Conservation (phyloP, 2,113 vertebrate genomes). For the Arenaria interpres region DNA sequence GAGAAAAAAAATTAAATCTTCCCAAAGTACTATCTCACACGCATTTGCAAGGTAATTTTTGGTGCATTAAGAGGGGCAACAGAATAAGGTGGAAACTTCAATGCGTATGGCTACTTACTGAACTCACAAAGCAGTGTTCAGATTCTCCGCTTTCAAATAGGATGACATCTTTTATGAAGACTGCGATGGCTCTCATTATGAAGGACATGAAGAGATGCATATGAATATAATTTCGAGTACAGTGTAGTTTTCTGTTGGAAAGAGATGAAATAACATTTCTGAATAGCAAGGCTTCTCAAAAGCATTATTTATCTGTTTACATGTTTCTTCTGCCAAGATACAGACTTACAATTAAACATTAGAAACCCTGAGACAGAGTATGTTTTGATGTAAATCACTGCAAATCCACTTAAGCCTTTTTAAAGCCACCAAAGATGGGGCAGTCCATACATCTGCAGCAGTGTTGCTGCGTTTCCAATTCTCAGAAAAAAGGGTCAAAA, state of each 20-base stretch:
- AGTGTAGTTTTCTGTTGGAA: slow-evolving; percentile 89
- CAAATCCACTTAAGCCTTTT: slow-evolving; percentile 30
- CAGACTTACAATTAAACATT: neutral
- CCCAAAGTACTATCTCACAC: neutral
- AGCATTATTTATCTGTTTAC: neutral
- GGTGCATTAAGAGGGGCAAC: neutral
- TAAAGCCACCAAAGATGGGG: neutral
- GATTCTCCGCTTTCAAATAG: slow-evolving; percentile 84
- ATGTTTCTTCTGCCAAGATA: neutral
- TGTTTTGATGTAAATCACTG: neutral
- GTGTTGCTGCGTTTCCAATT: neutral
- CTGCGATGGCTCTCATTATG: slow-evolving; percentile 89
- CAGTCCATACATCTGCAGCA: neutral
- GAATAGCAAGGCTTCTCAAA: neutral
- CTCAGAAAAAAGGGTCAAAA: neutral
- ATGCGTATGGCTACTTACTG: slow-evolving; percentile 76
- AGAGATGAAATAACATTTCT: neutral
- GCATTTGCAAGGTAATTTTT: neutral
- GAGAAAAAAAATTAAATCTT: neutral
- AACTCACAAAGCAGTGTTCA: slow-evolving; percentile 83
- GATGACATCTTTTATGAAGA: slow-evolving; percentile 91
- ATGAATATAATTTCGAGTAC: slow-evolving; percentile 95
- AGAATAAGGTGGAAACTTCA: neutral
- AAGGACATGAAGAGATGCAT: slow-evolving; percentile 94
- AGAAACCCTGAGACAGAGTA: neutral